Conservation (phyloP, 2,888 invertebrate genomes). For the Tryphoninae sp. region DNA sequence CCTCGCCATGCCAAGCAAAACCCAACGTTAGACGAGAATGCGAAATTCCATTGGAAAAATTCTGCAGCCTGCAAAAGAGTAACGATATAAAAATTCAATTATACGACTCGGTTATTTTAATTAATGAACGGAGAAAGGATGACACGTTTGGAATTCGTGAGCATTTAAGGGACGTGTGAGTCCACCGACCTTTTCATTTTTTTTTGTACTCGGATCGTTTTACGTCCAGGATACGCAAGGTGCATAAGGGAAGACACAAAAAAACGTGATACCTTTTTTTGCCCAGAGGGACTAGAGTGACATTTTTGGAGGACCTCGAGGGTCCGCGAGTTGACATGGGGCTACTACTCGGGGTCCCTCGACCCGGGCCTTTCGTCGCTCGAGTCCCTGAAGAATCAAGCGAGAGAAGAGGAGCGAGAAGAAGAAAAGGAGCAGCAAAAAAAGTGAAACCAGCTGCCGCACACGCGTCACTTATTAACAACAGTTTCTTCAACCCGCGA, state of each 20-base stretch:
- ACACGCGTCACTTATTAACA: constrained; percentile 79
- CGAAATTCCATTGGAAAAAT: neutral
- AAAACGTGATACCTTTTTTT: constrained; percentile 51
- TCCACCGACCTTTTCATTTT: constrained; percentile 59
- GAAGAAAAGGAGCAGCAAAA: constrained; percentile 64
- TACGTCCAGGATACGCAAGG: constrained; percentile 38
- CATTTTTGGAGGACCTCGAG: constrained; percentile 54
- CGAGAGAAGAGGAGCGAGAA: constrained; percentile 10
- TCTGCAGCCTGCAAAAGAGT: constrained; percentile 10
- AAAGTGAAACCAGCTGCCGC: constrained; percentile 78
- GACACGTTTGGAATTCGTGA: constrained; percentile 39
- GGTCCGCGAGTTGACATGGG: constrained; percentile 54
- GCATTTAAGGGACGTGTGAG: constrained; percentile 52
- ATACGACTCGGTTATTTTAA: constrained; percentile 56
- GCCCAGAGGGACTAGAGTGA: constrained; percentile 17
- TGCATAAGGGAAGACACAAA: constrained; percentile 42
- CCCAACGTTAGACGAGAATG: neutral
- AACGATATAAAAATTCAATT: constrained; percentile 48
- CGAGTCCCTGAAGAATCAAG: constrained; percentile 56
- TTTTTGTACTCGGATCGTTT: constrained; percentile 38
- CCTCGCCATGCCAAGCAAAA: neutral
- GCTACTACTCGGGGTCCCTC: constrained; percentile 48
- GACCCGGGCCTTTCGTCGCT: constrained; percentile 72
- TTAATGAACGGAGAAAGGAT: constrained; percentile 38
- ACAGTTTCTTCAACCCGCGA: constrained; percentile 73